Percentiles rank a stretch among this genome's conserved stretches.
Conservation (phyloP, 1,140 invertebrate genomes). For the Tetragonula clypearis region DNA sequence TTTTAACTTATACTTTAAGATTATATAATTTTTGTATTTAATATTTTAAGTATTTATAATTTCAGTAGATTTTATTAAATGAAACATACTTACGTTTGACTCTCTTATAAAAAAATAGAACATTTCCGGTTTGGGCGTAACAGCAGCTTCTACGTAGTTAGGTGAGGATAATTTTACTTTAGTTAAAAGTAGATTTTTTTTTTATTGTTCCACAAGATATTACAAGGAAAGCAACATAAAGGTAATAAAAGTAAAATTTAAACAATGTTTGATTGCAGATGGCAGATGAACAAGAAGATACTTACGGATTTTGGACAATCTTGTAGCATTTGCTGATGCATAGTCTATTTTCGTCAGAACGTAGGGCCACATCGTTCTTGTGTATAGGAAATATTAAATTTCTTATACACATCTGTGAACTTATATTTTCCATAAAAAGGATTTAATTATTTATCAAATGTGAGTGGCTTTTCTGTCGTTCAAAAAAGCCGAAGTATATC, state of each 20-base stretch:
- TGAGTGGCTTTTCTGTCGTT: slow-evolving; percentile 69
- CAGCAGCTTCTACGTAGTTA: slow-evolving; percentile 69
- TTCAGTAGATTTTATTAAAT: not conserved
- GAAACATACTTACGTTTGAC: slow-evolving; percentile 45
- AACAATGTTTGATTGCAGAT: slow-evolving; percentile 72
- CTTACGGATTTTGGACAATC: slow-evolving; percentile 60
- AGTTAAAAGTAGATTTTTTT: slow-evolving; percentile 46
- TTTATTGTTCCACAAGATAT: slow-evolving; percentile 49
- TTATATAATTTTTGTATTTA: slow-evolving; percentile 1
- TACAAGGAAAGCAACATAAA: slow-evolving; percentile 50
- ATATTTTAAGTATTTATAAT: not conserved
- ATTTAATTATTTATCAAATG: slow-evolving; percentile 68
- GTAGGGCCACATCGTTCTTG: slow-evolving; percentile 45
- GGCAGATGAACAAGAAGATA: slow-evolving; percentile 63
- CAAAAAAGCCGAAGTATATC: slow-evolving; percentile 48
- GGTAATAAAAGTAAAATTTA: slow-evolving; percentile 60
- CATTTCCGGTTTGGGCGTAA: slow-evolving; percentile 62
- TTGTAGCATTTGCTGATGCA: slow-evolving; percentile 57
- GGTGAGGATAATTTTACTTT: slow-evolving; percentile 65
- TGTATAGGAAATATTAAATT: slow-evolving; percentile 67
- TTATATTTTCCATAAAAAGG: slow-evolving; percentile 71
- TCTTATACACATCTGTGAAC: slow-evolving; percentile 66
- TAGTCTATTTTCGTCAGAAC: slow-evolving; percentile 36
- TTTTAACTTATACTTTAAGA: slow-evolving; percentile 2
- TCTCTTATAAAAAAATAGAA: not conserved